Evolutionary conservation across 2,888 invertebrate species (phyloP), one percentile per base, ranked within the genome.

Genomic region (Allolobophora icterica): DNA sequence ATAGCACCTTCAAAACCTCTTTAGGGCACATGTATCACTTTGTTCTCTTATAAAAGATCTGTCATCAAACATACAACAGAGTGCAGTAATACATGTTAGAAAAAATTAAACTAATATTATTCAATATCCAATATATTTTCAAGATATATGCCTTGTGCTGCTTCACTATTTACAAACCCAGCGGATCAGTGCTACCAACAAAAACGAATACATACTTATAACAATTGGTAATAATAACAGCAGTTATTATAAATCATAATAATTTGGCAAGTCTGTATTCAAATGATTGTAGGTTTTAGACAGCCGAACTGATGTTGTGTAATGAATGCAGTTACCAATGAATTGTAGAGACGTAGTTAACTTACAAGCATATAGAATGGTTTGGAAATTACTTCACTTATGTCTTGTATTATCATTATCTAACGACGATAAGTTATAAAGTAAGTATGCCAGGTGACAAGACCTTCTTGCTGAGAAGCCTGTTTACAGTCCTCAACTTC

Each of bases 381-480:
- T 71, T 71, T 71, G 30, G n/a, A n/a, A 71, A 71, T 71, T 6
- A 52, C 52, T 24, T 24, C 1, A 52, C 52, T 24, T 52, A 4
- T 52, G 21, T 52, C 21, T 24, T 8, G 52, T 4, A 52, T 52
- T 24, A 52, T 24, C 3, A 24, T 52, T 6, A 52, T 52, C 21
- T 24, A n/a, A n/a, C 33, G 1, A 87, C 2, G 11, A 0, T 4
- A 87, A 87, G 35, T 84, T n/a, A 84, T 34, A 24, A 52, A 52
- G 5, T 71, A 45, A 1, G 19, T 45, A 71, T n/a, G 71, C 3
- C 8, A 71, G 71, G 4, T n/a, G 71, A 71, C 71, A 71, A 71
- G n/a, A 87, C 87, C 87, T 87, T 19, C 87, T 87, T 87, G 87
- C 35, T 15, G 34, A 34, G 87, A 87, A 35, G 87, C 24, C 38